Evolutionary conservation across 2,888 invertebrate genomes (phyloP).

Genomic region (Panzeria rudis): DNA sequence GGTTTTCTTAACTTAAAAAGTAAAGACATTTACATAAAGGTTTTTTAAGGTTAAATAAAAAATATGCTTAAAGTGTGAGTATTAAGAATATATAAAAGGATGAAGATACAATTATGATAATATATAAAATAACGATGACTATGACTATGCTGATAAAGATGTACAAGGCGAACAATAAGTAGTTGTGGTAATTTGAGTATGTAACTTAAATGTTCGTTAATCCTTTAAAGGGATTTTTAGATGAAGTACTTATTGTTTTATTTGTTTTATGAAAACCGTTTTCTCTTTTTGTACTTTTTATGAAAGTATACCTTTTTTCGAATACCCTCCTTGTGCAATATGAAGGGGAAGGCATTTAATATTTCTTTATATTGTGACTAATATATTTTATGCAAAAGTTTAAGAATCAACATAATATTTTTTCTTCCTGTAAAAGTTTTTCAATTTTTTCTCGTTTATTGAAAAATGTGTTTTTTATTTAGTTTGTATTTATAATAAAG

Average conservation of each 20-base stretch:
- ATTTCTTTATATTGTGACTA: slow-evolving; percentile 4
- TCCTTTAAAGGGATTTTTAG: slow-evolving; percentile 65
- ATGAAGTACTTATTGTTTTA: slow-evolving; percentile 51
- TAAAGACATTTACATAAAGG: slow-evolving; percentile 42
- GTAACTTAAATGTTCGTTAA: slow-evolving; percentile 49
- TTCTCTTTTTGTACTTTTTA: slow-evolving; percentile 1
- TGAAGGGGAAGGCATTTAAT: slow-evolving; percentile 13
- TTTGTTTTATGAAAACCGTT: slow-evolving; percentile 7
- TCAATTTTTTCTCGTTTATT: background rate
- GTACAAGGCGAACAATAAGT: background rate
- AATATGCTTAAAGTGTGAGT: slow-evolving; percentile 6
- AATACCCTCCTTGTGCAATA: background rate
- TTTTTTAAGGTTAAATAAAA: slow-evolving; percentile 10
- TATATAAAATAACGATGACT: background rate
- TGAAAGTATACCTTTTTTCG: background rate
- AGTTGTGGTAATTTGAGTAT: slow-evolving; percentile 61
- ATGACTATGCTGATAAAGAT: slow-evolving; percentile 15
- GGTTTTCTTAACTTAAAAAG: slow-evolving; percentile 47
- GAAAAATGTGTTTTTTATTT: background rate
- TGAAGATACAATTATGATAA: slow-evolving; percentile 20
- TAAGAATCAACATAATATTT: background rate
- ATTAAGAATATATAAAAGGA: background rate
- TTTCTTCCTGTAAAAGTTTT: background rate
- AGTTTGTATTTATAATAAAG: background rate
- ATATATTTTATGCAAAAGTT: background rate